A percentile compares a stretch with the other conserved stretches of the same genome.
Evolutionary conservation across 1,140 invertebrate species (phyloP).

Genomic region (Helicoverpa armigera): DNA sequence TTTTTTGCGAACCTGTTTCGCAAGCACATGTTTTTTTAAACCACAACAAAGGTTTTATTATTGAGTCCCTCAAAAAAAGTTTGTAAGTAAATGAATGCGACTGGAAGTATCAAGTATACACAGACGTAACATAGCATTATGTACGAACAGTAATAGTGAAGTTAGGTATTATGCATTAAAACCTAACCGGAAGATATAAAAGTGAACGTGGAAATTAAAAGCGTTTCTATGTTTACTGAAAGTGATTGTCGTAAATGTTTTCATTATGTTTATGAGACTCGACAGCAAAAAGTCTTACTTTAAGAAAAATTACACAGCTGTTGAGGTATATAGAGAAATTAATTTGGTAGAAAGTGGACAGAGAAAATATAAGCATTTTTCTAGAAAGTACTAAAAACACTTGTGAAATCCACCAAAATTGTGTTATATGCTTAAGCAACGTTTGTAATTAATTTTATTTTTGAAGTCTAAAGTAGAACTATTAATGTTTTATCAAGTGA

Average conservation of each 20-base stretch:
- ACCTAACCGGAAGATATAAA: conserved; percentile 36
- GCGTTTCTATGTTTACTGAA: not conserved
- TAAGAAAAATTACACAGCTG: not conserved
- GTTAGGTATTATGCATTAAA: not conserved
- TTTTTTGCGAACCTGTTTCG: not conserved
- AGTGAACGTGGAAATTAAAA: conserved; percentile 46
- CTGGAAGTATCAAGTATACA: not conserved
- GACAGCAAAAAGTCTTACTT: not conserved
- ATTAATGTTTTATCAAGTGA: not conserved
- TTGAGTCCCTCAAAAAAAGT: not conserved
- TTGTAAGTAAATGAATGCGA: not conserved
- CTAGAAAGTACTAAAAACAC: no score
- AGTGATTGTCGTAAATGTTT: conserved; percentile 1
- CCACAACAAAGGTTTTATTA: conserved; percentile 1
- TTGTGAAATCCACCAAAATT: no score
- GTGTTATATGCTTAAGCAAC: no score
- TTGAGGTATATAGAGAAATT: no score
- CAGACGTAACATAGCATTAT: not conserved
- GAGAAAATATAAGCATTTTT: no score
- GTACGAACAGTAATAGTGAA: not conserved
- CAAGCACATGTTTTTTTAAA: not conserved
- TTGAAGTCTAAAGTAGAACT: no score
- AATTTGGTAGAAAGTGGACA: no score
- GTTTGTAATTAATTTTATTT: no score
- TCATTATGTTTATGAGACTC: not conserved